These are phyloP conservation scores for Pecten maximus DNA, from an alignment of 2,888 invertebrate species.

Conservation along the genomic window DNA sequence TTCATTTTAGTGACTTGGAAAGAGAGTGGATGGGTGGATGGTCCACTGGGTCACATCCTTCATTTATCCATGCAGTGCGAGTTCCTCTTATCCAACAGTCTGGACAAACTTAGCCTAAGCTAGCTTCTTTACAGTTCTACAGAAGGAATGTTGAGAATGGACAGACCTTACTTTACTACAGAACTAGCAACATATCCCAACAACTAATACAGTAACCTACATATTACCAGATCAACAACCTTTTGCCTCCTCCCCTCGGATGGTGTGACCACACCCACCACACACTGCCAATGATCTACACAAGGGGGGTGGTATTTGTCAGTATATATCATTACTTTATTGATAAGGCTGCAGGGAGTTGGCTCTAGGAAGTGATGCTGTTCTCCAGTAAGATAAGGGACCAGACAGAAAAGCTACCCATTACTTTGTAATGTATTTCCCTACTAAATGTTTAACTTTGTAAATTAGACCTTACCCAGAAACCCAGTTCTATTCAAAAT, in stretches of 20 bases:
- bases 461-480: constrained; percentile 1
- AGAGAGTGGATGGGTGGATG: no score
- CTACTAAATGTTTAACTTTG: background rate
- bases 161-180: no score
- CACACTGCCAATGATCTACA: background rate
- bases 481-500: background rate
- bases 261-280: background rate
- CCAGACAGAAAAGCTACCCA: background rate
- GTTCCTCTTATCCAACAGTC: no score
- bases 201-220: no score
- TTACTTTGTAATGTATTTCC: background rate
- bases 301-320: background rate
- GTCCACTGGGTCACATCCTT: no score
- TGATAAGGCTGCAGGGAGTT: constrained; percentile 18
- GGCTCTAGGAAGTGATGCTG: constrained; percentile 8
- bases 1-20: no score
- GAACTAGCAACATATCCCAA: no score
- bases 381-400: background rate
- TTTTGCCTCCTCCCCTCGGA: background rate
- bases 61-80: no score
- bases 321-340: background rate
- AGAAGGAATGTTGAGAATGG: no score
- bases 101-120: no score
- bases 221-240: no score
- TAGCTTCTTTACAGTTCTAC: no score